Evolutionary conservation across 2,113 vertebrate genomes (phyloP).

Genomic region (Scatophagus argus): DNA sequence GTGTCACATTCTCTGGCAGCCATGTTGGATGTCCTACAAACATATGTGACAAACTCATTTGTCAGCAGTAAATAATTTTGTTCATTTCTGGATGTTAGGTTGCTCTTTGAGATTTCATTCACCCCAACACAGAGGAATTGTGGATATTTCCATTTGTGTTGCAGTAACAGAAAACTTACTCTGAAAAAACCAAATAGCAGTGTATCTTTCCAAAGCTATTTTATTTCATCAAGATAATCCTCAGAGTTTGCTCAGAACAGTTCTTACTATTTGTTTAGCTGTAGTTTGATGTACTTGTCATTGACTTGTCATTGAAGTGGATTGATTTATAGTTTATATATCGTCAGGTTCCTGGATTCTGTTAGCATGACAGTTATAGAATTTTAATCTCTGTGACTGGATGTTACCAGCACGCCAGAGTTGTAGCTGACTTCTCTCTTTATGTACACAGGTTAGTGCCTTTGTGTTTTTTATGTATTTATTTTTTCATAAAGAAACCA

Average conservation of each 20-base stretch:
- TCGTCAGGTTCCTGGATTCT: background rate
- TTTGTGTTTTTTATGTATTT: background rate
- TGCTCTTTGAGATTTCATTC: background rate
- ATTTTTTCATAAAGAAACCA: background rate
- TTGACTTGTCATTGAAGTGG: too few relatives aligned
- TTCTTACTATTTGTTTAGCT: background rate
- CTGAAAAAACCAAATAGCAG: background rate
- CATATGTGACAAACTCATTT: too few relatives aligned
- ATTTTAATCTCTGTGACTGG: background rate
- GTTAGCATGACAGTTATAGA: background rate
- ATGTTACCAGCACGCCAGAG: background rate
- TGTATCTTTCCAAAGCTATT: background rate
- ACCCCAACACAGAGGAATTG: background rate
- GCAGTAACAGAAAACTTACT: background rate
- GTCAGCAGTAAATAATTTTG: too few relatives aligned
- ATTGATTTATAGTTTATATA: background rate
- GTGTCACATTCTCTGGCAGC: conserved; percentile 44
- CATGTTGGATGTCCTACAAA: conserved; percentile 35
- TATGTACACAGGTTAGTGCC: background rate
- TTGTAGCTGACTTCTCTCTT: background rate
- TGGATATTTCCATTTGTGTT: background rate
- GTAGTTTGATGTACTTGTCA: background rate
- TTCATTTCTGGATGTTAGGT: too few relatives aligned
- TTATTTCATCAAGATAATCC: background rate
- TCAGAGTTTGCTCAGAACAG: background rate